These are phyloP conservation scores for Catharus minimus DNA, from an alignment of 2,113 vertebrate genomes.

Conservation along the genomic window DNA sequence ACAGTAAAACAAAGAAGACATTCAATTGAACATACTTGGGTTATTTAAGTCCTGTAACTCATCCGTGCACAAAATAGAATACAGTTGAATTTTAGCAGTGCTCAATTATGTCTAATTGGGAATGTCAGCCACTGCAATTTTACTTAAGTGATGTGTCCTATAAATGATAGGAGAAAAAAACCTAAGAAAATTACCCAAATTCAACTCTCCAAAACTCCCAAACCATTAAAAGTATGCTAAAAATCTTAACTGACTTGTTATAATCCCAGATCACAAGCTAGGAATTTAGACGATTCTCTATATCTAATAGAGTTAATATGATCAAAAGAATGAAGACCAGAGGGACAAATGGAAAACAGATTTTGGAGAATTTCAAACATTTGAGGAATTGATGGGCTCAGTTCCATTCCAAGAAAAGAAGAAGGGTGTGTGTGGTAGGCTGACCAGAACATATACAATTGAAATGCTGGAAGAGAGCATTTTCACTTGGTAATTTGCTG, in stretches of 20 bases:
- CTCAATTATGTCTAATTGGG: background rate
- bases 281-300: background rate
- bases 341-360: background rate
- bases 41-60: background rate
- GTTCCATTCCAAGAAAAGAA: background rate
- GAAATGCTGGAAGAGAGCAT: background rate
- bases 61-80: background rate
- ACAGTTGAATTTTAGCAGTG: background rate
- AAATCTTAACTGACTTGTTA: background rate
- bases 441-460: background rate
- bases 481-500: background rate
- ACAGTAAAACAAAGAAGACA: background rate
- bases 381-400: background rate
- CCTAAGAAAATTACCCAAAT: background rate
- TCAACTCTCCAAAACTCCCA: background rate
- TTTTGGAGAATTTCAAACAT: background rate
- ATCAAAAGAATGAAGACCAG: background rate
- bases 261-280: background rate
- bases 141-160: background rate
- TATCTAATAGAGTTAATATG: background rate
- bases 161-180: background rate
- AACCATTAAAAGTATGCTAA: background rate
- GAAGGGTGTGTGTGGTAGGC: background rate
- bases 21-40: background rate
- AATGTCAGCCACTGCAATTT: background rate